Evolutionary conservation across 37 sponge, comb jelly and placozoan genomes (phyloP).

Genomic region (Oopsacas minuta): DNA sequence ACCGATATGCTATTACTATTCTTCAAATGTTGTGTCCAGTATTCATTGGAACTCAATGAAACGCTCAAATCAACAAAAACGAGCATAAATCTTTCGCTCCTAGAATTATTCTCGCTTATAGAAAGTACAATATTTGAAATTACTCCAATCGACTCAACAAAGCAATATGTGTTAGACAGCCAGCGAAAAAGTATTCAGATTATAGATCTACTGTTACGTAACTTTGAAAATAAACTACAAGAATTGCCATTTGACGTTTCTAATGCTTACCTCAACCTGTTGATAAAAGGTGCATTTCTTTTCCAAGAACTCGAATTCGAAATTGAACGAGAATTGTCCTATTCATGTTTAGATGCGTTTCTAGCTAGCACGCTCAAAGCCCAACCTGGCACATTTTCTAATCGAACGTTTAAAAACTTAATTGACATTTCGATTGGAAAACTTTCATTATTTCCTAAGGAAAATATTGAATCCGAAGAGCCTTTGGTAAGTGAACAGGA

Average conservation of each 20-base stretch:
- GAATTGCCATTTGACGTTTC: neutral
- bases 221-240: neutral
- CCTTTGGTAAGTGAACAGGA: neutral
- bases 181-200: neutral
- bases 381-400: neutral
- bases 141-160: neutral
- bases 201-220: neutral
- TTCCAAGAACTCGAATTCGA: neutral
- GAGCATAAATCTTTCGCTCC: neutral
- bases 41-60: neutral
- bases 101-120: neutral
- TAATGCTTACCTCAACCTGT: neutral
- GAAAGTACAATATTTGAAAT: neutral
- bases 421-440: neutral
- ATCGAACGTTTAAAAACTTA: conserved; percentile 2
- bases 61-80: neutral
- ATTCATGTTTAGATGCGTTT: conserved; percentile 6
- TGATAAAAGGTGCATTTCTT: neutral
- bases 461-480: neutral
- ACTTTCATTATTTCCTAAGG: neutral
- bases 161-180: neutral
- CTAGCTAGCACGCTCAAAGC: neutral
- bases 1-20: neutral
- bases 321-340: neutral
- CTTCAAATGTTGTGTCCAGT: neutral